Evolutionary conservation across 1,140 invertebrate species (phyloP), one percentile per base, ranked within the genome.

Genomic region (Meloidogyne hapla): DNA sequence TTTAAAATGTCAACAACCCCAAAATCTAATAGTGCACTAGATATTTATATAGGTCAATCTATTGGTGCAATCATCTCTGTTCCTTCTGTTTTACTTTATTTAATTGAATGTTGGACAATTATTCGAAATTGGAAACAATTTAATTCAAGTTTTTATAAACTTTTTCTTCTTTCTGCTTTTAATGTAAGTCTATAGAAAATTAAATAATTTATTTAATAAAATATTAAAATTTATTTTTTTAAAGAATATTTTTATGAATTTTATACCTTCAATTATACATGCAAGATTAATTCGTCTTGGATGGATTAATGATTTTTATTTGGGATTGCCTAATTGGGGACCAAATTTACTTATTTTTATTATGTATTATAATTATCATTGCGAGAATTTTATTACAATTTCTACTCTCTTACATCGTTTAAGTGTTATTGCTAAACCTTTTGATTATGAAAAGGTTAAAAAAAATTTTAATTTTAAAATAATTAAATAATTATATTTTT

Each of bases 201-300:
- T 33, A 33, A 33, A 33, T 6, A 6, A 33, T 33, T 33, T 6
- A 6, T 33, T 4, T 5, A 33, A 33, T 33, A 8, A 33, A 33
- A 33, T 0, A 33, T 67, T 18, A 28, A 26, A 21, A 72, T n/a
- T n/a, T 56, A 9, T 18, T 10, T 21, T 9, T 71, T 71, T 28
- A 21, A 2, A 72, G 69, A 72, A 72, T 72, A 38, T 72, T 26
- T 56, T 72, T 48, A 21, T 72, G 21, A 72, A 72, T 62, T 72
- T 72, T n/a, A n/a, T 72, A 10, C 69, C 62, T 26, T 48, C 48
- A 48, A 72, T 72, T 28, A 13, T 48, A 33, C 12, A 15, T 25
- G 23, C 21, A 62, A 25, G 48, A 25, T 61, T 72, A 48, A 48
- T 21, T 62, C 33, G 62, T 25, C 3, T 72, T 18, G 69, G 69